phyloP scores from a whole-genome alignment of 2,888 invertebrate species.

The Andrena haemorrhoa region DNA sequence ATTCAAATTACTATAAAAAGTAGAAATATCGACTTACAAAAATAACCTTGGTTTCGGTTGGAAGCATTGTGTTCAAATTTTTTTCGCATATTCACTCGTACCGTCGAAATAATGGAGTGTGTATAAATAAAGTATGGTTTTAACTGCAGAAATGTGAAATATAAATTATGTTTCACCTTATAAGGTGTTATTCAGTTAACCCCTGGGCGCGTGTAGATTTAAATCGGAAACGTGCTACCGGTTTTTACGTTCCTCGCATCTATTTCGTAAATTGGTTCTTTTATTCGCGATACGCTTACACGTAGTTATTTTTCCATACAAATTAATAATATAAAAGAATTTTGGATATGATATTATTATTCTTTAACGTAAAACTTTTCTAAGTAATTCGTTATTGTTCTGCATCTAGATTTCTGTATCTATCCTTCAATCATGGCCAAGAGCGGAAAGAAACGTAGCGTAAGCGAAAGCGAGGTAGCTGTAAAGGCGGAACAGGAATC shows the following conservation, averaged over 20 bases:
- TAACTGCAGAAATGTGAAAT: not conserved
- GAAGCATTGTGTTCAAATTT: not conserved
- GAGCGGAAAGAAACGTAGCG: slow-evolving; percentile 61
- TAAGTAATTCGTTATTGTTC: not conserved
- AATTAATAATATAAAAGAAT: too few relatives aligned
- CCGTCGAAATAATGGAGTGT: not conserved
- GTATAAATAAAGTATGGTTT: not conserved
- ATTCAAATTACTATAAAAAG: slow-evolving; percentile 10
- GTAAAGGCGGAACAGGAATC: slow-evolving; percentile 3
- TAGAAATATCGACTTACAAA: not conserved
- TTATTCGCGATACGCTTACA: too few relatives aligned
- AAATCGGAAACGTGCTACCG: too few relatives aligned
- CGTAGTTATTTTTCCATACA: too few relatives aligned
- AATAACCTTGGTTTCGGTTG: not conserved
- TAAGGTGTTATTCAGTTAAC: too few relatives aligned
- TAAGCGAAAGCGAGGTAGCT: slow-evolving; percentile 22
- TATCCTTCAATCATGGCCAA: slow-evolving; percentile 44
- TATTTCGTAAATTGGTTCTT: too few relatives aligned
- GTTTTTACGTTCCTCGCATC: too few relatives aligned
- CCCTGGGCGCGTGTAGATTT: too few relatives aligned
- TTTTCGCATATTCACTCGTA: not conserved
- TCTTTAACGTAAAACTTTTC: not conserved
- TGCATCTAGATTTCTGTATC: not conserved
- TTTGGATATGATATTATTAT: too few relatives aligned
- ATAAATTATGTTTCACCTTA: not conserved